A percentile compares a stretch with the other conserved stretches of the same genome.
phyloP scores from a whole-genome alignment of 2,797 vertebrate genomes.

The Lutjanus campechanus region DNA sequence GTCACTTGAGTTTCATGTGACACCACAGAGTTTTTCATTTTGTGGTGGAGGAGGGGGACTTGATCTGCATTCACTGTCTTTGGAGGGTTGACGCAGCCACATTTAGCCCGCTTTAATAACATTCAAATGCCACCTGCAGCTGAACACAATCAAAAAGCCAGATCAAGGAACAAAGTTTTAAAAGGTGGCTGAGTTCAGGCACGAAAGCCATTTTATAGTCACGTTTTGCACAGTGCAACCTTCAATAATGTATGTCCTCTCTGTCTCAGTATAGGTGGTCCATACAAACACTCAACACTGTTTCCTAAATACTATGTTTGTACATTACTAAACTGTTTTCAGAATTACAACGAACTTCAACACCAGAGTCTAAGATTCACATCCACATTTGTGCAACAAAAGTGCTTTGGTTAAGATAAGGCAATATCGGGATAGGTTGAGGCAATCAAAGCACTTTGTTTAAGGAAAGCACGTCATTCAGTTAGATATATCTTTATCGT shows the following conservation, averaged over 20 bases:
- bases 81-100: neutral
- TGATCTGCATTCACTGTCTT: conserved; percentile 44
- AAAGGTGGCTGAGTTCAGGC: neutral
- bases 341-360: no score
- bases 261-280: no score
- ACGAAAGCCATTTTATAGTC: neutral
- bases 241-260: neutral
- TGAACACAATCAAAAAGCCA: conserved; percentile 20
- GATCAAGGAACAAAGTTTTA: conserved; percentile 3
- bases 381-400: no score
- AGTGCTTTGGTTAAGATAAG: no score
- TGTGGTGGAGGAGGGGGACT: neutral
- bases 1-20: conserved; percentile 45
- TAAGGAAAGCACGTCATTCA: no score
- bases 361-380: no score
- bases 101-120: conserved; percentile 45
- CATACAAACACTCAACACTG: no score
- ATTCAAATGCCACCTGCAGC: conserved; percentile 42
- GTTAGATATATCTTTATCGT: no score
- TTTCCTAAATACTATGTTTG: no score
- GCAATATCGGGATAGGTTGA: no score
- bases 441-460: no score
- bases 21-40: conserved; percentile 42
- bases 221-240: neutral
- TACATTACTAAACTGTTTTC: no score